phyloP scores from a whole-genome alignment of 2,113 vertebrate species.

The Hyaena hyaena region DNA sequence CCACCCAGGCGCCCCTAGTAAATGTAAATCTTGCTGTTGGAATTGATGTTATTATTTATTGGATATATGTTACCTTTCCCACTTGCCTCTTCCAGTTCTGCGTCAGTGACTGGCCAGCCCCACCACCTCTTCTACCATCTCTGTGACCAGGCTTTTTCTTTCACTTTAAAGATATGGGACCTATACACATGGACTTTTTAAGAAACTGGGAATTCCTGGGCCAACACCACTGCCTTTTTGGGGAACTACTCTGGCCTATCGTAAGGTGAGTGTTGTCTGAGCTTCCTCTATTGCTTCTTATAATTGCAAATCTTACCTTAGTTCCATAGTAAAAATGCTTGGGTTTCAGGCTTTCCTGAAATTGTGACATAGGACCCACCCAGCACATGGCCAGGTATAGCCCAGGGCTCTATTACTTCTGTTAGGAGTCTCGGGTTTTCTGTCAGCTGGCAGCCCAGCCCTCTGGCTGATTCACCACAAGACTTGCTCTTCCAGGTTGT shows the following conservation, averaged over 20 bases:
- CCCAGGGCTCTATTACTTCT: neutral
- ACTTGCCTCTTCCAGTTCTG: neutral
- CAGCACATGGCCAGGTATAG: neutral
- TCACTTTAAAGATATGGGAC: constrained; percentile 87
- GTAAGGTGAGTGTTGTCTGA: constrained; percentile 76
- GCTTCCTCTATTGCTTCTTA: neutral
- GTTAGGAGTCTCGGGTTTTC: neutral
- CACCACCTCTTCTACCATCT: accelerated
- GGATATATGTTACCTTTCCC: accelerated
- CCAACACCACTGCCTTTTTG: constrained; percentile 89
- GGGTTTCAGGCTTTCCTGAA: neutral
- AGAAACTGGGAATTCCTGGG: constrained; percentile 89
- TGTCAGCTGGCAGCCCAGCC: too few species aligned
- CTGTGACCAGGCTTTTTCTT: neutral
- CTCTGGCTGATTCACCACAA: neutral
- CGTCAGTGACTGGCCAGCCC: neutral
- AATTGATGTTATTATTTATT: neutral
- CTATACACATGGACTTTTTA: constrained; percentile 87
- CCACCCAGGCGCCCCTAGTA: too few species aligned
- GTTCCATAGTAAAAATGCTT: neutral
- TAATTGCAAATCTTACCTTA: neutral
- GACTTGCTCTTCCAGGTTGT: neutral
- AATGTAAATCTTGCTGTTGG: neutral
- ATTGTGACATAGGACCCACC: neutral
- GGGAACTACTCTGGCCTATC: constrained; percentile 83